phyloP scores from a whole-genome alignment of 2,888 invertebrate species.

The Acheta domesticus region DNA sequence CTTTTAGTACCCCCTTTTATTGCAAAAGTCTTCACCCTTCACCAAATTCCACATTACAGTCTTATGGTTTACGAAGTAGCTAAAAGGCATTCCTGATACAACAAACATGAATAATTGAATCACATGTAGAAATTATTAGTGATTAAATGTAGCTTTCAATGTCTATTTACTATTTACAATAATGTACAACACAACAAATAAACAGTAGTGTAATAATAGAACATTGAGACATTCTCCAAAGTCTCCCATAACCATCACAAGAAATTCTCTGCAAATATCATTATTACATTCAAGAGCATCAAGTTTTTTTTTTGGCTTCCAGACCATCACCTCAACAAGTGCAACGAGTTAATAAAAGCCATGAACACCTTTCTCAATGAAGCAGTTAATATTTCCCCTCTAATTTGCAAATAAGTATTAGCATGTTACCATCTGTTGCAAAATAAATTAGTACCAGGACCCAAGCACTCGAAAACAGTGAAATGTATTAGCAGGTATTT shows the following conservation, averaged over 20 bases:
- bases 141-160: background rate
- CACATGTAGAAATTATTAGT: background rate
- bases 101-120: slow-evolving; percentile 19
- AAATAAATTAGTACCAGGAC: background rate
- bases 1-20: no score
- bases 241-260: no score
- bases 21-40: no score
- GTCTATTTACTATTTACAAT: no score
- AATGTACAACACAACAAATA: no score
- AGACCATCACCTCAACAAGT: background rate
- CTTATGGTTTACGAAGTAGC: background rate
- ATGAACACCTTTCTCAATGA: background rate
- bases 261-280: no score
- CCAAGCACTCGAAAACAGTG: background rate
- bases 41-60: no score
- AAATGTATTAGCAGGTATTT: background rate
- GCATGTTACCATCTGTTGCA: background rate
- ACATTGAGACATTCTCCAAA: no score
- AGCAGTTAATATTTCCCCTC: background rate
- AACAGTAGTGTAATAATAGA: no score
- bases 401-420: background rate
- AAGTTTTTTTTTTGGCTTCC: background rate
- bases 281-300: no score
- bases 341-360: background rate
- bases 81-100: background rate